A percentile compares a stretch with the other conserved stretches of the same genome.
Conservation (phyloP, 64 coral and sea anemone species). For the Pachyseris speciosa region DNA sequence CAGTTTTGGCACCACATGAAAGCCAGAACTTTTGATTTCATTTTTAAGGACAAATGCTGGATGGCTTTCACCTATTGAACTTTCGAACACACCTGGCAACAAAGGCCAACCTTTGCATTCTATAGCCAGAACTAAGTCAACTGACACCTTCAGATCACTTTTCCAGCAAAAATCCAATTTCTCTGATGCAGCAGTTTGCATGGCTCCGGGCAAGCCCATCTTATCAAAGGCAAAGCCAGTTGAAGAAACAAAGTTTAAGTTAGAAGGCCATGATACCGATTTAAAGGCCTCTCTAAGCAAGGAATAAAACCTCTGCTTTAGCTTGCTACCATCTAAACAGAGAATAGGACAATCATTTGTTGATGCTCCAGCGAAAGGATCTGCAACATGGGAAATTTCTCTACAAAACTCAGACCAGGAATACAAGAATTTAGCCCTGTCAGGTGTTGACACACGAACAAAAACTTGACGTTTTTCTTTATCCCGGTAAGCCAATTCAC, state of each 20-base stretch:
- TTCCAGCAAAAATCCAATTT: constrained; percentile 13
- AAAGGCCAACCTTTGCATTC: constrained; percentile 31
- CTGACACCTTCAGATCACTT: background rate
- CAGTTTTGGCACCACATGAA: constrained; percentile 1
- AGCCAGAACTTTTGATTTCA: constrained; percentile 3
- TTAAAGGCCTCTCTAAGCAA: constrained; percentile 44
- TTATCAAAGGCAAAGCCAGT: constrained; percentile 3
- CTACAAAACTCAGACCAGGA: background rate
- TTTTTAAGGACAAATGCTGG: background rate
- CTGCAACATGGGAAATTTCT: background rate
- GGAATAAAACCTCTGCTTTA: constrained; percentile 18
- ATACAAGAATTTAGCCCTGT: background rate
- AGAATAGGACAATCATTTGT: background rate
- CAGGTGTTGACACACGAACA: background rate
- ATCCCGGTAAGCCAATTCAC: background rate
- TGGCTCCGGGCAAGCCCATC: background rate
- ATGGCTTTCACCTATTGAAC: background rate
- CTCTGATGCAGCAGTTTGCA: background rate
- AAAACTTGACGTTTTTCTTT: background rate
- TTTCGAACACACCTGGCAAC: background rate
- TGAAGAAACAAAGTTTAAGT: constrained; percentile 1
- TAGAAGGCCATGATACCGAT: constrained; percentile 3
- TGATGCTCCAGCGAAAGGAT: background rate
- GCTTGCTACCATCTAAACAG: constrained; percentile 1
- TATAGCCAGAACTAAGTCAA: background rate